A percentile compares a stretch with the other conserved stretches of the same genome.
phyloP scores from a whole-genome alignment of 2,113 vertebrate genomes.

The Panthera leo region DNA sequence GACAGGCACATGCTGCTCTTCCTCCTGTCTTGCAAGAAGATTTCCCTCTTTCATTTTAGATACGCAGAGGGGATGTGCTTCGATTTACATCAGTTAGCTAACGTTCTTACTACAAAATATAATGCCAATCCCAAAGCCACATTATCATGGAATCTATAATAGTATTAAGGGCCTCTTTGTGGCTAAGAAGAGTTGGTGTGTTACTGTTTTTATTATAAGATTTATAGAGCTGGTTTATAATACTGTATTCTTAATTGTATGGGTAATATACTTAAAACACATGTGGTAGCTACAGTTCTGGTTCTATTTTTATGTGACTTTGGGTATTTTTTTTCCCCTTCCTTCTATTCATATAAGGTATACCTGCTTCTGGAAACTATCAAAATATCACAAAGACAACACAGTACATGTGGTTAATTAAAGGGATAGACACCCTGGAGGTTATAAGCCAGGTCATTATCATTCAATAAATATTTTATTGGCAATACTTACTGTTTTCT shows the following conservation, averaged over 20 bases:
- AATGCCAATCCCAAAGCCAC: conserved; percentile 42
- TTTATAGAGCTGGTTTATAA: conserved; percentile 79
- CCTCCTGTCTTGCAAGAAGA: background rate
- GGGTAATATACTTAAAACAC: conserved; percentile 82
- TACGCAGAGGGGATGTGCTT: background rate
- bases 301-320: conserved; percentile 48
- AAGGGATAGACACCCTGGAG: conserved; percentile 71
- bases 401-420: conserved; percentile 78
- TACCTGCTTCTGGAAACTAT: conserved; percentile 82
- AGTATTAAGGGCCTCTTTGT: conserved; percentile 54
- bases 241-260: conserved; percentile 77
- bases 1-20: background rate
- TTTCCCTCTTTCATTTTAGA: background rate
- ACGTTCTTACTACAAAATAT: background rate
- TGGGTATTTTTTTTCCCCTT: background rate
- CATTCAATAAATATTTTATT: conserved; percentile 64
- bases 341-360: conserved; percentile 69
- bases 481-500: conserved; percentile 10
- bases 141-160: background rate
- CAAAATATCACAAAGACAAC: conserved; percentile 81
- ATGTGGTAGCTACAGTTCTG: conserved; percentile 47
- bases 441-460: conserved; percentile 66
- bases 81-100: background rate
- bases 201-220: conserved; percentile 69
- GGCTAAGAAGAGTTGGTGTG: conserved; percentile 49